Evolutionary conservation across 2,113 vertebrate species (phyloP).

Genomic region (Pteropus alecto): DNA sequence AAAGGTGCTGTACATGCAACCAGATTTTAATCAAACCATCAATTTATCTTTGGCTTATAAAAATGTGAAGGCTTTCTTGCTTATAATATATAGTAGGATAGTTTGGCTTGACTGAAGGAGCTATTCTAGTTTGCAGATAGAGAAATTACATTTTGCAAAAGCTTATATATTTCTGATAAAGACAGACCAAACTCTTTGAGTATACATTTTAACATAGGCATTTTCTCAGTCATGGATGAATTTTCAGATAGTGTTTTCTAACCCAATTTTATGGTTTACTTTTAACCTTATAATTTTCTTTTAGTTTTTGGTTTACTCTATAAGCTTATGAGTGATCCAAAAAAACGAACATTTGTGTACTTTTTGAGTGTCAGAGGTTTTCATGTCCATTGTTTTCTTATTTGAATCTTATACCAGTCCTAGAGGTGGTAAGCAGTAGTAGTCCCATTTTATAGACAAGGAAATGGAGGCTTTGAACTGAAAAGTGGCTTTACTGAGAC

Average conservation of each 20-base stretch:
- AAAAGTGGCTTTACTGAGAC: background rate
- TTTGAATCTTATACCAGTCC: background rate
- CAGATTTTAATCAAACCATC: background rate
- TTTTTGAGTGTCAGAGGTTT: background rate
- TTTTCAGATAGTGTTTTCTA: background rate
- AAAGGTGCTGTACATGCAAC: background rate
- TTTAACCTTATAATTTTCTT: background rate
- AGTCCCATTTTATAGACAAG: background rate
- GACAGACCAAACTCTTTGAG: background rate
- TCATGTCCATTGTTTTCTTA: background rate
- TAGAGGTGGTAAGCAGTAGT: background rate
- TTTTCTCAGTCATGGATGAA: background rate
- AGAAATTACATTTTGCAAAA: constrained; percentile 54
- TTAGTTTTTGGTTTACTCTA: constrained; percentile 7
- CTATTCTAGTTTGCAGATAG: constrained; percentile 19
- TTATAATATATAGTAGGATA: background rate
- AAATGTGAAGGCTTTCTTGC: background rate
- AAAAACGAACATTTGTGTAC: background rate
- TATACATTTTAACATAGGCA: background rate
- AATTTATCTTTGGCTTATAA: background rate
- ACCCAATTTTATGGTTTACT: constrained; percentile 20
- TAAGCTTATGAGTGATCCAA: background rate
- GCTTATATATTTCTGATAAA: background rate
- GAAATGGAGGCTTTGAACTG: background rate
- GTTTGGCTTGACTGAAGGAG: background rate